phyloP scores from a whole-genome alignment of 2,888 invertebrate species.

The Morpho helenor region DNA sequence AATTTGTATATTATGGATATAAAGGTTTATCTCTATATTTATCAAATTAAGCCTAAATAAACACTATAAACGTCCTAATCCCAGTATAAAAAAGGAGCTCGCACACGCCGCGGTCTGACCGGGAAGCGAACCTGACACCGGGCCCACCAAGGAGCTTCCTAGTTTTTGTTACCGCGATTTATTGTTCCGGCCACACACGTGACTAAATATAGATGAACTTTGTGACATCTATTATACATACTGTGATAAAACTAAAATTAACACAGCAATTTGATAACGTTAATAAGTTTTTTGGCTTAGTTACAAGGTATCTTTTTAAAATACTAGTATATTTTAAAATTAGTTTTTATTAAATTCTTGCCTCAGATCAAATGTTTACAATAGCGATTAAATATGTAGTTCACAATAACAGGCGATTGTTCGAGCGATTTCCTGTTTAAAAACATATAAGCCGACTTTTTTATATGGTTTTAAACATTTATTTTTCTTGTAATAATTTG shows the following conservation, averaged over 20 bases:
- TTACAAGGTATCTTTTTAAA: no score
- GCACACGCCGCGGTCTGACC: conserved; percentile 46
- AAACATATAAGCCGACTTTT: no score
- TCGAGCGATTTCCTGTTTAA: no score
- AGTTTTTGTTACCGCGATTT: conserved; percentile 61
- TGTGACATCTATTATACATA: not conserved
- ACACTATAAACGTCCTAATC: conserved; percentile 21
- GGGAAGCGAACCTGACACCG: conserved; percentile 63
- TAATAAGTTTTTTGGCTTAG: no score
- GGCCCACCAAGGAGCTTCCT: conserved; percentile 62
- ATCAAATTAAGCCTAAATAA: conserved; percentile 7
- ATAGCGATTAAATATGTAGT: no score
- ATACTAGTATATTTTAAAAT: no score
- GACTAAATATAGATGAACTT: conserved; percentile 47
- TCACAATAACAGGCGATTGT: no score
- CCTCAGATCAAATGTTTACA: no score
- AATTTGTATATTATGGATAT: no score
- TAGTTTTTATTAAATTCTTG: no score
- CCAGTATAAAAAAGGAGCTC: conserved; percentile 20
- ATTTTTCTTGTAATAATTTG: no score
- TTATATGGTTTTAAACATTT: no score
- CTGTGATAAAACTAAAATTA: not conserved
- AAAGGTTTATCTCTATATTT: not conserved
- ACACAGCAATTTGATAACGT: not conserved
- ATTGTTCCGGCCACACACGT: conserved; percentile 69